phyloP scores from a whole-genome alignment of 2,888 invertebrate genomes.

The Agrochola circellaris region DNA sequence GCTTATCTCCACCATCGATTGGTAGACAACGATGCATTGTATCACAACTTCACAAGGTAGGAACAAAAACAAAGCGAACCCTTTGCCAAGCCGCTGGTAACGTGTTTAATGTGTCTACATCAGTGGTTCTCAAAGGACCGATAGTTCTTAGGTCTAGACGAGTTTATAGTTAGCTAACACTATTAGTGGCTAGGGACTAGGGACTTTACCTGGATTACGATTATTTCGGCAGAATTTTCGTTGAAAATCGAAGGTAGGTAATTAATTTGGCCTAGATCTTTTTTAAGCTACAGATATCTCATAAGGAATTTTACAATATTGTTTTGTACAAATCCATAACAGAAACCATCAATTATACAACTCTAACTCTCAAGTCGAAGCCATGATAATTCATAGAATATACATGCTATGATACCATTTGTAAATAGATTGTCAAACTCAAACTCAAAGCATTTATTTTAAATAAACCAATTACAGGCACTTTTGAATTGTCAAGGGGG shows the following conservation, averaged over 20 bases:
- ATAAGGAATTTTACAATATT: background rate
- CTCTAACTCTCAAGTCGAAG: background rate
- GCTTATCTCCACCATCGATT: slow-evolving; percentile 44
- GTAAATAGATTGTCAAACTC: too few species aligned
- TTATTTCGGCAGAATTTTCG: background rate
- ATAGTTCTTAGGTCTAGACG: slow-evolving; percentile 33
- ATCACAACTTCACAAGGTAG: slow-evolving; percentile 24
- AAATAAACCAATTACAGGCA: too few species aligned
- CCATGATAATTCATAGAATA: background rate
- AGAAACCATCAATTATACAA: background rate
- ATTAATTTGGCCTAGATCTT: too few species aligned
- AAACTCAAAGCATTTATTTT: too few species aligned
- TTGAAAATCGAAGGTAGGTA: background rate
- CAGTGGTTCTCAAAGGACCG: slow-evolving; percentile 55
- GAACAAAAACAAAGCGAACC: slow-evolving; percentile 59
- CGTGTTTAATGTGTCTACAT: slow-evolving; percentile 59
- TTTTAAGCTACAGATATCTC: background rate
- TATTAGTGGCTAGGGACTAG: background rate
- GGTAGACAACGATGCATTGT: slow-evolving; percentile 33
- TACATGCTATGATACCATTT: background rate
- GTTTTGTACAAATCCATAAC: background rate
- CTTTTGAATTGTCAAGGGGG: too few species aligned
- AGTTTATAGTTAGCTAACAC: slow-evolving; percentile 5
- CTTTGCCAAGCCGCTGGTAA: slow-evolving; percentile 55
- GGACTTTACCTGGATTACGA: background rate